Conservation (phyloP, 2,113 vertebrate genomes). For the Haemorhous mexicanus region DNA sequence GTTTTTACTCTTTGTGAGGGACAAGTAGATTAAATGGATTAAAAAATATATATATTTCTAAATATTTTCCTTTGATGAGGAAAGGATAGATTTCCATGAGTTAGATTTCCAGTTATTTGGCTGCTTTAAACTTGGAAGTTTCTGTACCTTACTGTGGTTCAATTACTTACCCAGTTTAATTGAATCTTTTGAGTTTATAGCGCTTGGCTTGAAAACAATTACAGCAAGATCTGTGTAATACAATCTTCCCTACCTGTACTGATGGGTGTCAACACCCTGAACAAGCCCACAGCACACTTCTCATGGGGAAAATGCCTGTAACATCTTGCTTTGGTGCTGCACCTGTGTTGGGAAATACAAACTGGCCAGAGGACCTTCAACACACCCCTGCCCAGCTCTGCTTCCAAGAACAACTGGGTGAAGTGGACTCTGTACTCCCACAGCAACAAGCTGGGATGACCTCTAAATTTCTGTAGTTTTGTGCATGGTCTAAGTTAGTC, state of each 20-base stretch:
- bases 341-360: fast-evolving
- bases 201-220: neutral
- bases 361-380: neutral
- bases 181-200: neutral
- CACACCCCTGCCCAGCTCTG: neutral
- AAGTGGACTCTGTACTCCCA: neutral
- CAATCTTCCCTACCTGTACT: neutral
- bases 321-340: neutral
- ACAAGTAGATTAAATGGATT: neutral
- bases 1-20: neutral
- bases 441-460: fast-evolving
- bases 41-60: neutral
- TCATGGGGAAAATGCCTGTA: fast-evolving
- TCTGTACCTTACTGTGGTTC: neutral
- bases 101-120: neutral
- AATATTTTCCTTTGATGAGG: neutral
- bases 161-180: neutral
- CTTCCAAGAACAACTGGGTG: fast-evolving
- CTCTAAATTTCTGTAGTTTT: neutral
- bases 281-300: neutral
- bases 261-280: neutral
- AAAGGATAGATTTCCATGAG: neutral
- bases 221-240: neutral
- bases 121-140: neutral
- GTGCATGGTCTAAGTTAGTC: fast-evolving